phyloP scores from a whole-genome alignment of 2,113 vertebrate species.

The Tylochromis polylepis region DNA sequence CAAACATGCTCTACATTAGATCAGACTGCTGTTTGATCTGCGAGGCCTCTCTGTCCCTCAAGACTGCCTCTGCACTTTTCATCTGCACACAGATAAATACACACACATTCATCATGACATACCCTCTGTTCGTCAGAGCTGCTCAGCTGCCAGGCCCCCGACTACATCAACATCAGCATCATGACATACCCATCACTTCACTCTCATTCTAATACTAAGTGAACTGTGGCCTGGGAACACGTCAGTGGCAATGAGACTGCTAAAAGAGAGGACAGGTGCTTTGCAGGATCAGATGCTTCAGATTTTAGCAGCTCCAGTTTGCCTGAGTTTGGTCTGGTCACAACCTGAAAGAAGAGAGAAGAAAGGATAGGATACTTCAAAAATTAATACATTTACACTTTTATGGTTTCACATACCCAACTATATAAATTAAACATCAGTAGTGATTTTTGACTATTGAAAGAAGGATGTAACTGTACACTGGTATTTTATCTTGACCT shows the following conservation, averaged over 20 bases:
- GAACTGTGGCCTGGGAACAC: slow-evolving; percentile 6
- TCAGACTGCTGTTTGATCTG: slow-evolving; percentile 58
- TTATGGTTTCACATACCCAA: not conserved
- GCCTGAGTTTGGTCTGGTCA: not conserved
- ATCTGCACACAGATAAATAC: not conserved
- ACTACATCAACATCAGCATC: slow-evolving; percentile 53
- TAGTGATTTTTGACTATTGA: not conserved
- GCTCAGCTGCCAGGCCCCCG: slow-evolving; percentile 39
- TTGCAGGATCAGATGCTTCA: not conserved
- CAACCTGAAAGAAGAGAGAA: not conserved
- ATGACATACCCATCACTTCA: slow-evolving; percentile 26
- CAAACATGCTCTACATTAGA: slow-evolving; percentile 67
- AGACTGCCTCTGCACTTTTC: slow-evolving; percentile 8
- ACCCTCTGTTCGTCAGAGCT: slow-evolving; percentile 25
- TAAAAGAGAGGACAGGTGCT: slow-evolving; percentile 5
- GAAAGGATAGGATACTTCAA: not conserved
- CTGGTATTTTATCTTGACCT: not conserved
- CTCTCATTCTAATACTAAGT: slow-evolving; percentile 17
- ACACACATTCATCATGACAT: slow-evolving; percentile 27
- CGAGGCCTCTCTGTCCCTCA: slow-evolving; percentile 3
- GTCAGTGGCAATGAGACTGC: slow-evolving; percentile 20
- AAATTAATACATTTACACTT: not conserved
- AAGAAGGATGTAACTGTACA: not conserved
- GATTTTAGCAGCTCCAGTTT: not conserved
- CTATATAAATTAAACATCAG: not conserved